phyloP scores from a whole-genome alignment of 2,113 vertebrate species.

The Tonatia bakeri region DNA sequence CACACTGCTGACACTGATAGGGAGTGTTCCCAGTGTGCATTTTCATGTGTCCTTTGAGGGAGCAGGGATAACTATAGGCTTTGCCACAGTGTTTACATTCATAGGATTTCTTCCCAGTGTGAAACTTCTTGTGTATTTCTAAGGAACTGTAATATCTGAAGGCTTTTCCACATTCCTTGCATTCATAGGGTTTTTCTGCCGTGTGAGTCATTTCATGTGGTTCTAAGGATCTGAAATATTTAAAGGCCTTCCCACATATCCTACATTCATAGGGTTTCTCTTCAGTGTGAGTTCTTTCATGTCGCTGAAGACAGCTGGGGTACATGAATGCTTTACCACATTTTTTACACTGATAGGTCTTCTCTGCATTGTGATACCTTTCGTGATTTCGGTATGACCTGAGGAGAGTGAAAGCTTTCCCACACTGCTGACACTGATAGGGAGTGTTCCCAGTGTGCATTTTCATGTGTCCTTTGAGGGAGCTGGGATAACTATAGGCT shows the following conservation, averaged over 20 bases:
- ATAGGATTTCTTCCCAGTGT: background rate
- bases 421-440: background rate
- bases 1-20: background rate
- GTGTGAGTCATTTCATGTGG: background rate
- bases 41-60: background rate
- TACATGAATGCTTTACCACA: background rate
- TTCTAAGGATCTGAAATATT: background rate
- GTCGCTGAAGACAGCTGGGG: background rate
- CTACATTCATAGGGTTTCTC: background rate
- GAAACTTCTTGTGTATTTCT: background rate
- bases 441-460: background rate
- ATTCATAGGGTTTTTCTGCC: background rate
- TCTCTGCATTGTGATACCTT: background rate
- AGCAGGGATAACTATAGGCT: background rate
- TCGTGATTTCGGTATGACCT: background rate
- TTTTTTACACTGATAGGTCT: background rate
- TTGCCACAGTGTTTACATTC: background rate
- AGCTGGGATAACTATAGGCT: background rate
- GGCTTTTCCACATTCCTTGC: background rate
- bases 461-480: background rate
- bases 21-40: background rate
- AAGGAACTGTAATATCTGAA: background rate
- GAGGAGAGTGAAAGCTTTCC: background rate
- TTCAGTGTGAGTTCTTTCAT: background rate
- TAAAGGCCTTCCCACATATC: background rate